phyloP scores from a whole-genome alignment of 1,140 invertebrate genomes.

The Trichoplusia ni region DNA sequence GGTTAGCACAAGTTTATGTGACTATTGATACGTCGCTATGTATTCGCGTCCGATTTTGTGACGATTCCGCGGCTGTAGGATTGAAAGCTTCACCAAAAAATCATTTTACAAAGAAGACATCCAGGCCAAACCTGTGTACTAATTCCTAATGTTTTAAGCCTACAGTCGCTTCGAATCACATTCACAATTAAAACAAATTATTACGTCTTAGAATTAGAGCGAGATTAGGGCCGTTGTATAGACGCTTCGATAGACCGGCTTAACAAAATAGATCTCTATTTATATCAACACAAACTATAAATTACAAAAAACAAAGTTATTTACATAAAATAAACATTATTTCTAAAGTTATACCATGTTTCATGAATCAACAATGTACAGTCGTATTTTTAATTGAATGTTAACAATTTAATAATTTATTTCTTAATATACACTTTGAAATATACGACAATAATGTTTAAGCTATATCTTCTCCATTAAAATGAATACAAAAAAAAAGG shows the following conservation, averaged over 20 bases:
- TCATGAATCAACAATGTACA: neutral
- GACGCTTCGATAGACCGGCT: conserved; percentile 5
- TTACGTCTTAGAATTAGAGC: conserved; percentile 12
- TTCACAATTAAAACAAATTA: neutral
- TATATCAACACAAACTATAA: neutral
- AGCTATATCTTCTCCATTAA: too few species aligned
- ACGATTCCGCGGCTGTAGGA: neutral
- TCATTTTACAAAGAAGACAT: too few species aligned
- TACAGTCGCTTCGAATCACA: conserved; percentile 12
- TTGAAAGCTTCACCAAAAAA: too few species aligned
- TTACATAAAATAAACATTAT: too few species aligned
- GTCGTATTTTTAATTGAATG: neutral
- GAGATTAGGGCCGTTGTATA: neutral
- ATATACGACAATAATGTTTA: conserved; percentile 12
- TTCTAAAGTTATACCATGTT: too few species aligned
- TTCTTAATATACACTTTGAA: neutral
- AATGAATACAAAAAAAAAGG: too few species aligned
- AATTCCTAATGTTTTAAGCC: neutral
- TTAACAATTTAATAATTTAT: conserved; percentile 1
- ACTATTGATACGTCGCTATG: neutral
- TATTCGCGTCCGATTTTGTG: conserved; percentile 12
- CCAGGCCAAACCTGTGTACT: too few species aligned
- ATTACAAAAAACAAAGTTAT: conserved; percentile 5
- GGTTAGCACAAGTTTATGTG: conserved; percentile 2
- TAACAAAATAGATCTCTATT: conserved; percentile 22